Evolutionary conservation across 2,888 invertebrate species (phyloP), one percentile per base, ranked within the genome.

Genomic region (Plutella xylostella): DNA sequence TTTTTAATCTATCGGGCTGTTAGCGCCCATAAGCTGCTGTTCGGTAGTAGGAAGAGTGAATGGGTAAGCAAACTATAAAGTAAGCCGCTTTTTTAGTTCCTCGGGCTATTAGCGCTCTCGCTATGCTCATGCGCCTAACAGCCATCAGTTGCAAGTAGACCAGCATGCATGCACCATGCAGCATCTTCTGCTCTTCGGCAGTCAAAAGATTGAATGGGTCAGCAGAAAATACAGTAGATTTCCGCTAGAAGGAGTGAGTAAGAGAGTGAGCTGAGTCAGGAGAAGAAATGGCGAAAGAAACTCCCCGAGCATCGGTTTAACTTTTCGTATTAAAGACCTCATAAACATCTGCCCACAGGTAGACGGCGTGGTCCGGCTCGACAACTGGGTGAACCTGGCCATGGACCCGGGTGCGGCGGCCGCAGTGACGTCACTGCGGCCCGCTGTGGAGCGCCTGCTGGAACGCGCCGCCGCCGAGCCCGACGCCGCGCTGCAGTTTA

Each of bases 381-480:
- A 98, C 75, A 94, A 94, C 68, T 98, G 98, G 97, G 88, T 98
- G 40, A 96, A 94, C 72, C 85, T 98, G 48, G 88, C 92, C 12
- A 96, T 98, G 90, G 86, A 91, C 45, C 89, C 93, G 0, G 68
- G 84, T 30, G 70, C 89, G 7, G 98, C 98, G 0, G 91, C 96
- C 0, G 85, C 90, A 28, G 87, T 98, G 44, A 89, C 93, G 0
- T 93, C 96, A 1, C 78, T 99, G 5, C 87, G 97, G 22, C 97
- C 97, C 1, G 94, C 94, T 2, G 65, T 98, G 5, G 98, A 98
- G 76, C 87, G 89, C 51, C 82, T 98, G 2, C 90, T 98, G 3
- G 89, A 94, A 7, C 79, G 90, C 46, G 92, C 92, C 1, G 91
- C 96, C 2, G 86, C 89, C 44, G 87, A 93, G 47, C 97, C 98